These are phyloP conservation scores for Rhea pennata DNA, from an alignment of 2,113 vertebrate species.

Conservation along the genomic window DNA sequence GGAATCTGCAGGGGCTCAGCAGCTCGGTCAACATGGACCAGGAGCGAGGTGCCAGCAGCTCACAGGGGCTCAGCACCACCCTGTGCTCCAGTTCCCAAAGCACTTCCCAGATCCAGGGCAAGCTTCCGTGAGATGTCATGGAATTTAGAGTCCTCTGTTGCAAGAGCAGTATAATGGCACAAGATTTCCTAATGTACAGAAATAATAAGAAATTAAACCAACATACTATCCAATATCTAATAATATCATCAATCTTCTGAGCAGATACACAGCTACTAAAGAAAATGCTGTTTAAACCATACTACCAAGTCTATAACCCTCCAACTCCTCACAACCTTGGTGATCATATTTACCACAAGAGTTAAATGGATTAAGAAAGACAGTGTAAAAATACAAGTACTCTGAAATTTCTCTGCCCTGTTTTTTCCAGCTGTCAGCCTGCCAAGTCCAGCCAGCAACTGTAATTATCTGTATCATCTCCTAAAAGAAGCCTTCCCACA, in stretches of 20 bases:
- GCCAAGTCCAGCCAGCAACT: not conserved
- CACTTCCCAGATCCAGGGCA: not conserved
- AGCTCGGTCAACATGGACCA: accelerated
- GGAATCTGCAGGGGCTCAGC: too few relatives aligned
- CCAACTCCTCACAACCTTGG: not conserved
- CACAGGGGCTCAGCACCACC: not conserved
- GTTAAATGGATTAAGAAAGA: not conserved
- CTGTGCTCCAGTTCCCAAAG: accelerated
- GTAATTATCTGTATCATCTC: not conserved
- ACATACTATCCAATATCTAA: not conserved
- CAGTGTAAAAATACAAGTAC: not conserved
- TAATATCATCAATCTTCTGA: accelerated
- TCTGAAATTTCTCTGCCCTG: not conserved
- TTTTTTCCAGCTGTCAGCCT: not conserved
- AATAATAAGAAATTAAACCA: not conserved
- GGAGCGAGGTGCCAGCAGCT: accelerated
- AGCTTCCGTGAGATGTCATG: accelerated
- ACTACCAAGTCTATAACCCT: not conserved
- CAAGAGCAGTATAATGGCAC: not conserved
- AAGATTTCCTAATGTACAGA: not conserved
- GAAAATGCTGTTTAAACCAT: not conserved
- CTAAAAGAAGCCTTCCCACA: accelerated
- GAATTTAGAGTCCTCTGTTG: too few relatives aligned
- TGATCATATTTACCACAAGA: accelerated
- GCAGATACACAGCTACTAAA: not conserved